Conservation (phyloP, 1,140 invertebrate genomes). For the Monochamus saltuarius region DNA sequence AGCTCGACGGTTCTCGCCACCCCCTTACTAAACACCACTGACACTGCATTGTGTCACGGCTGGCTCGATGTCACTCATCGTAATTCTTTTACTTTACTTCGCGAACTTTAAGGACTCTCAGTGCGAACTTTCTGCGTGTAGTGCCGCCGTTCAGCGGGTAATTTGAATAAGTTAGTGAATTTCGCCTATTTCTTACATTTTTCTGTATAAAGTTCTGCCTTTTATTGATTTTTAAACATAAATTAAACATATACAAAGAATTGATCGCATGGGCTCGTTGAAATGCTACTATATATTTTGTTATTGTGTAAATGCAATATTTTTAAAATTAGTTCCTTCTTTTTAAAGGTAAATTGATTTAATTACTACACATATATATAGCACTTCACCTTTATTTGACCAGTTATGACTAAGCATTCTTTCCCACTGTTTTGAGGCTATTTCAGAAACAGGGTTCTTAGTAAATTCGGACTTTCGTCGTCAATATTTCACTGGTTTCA, state of each 20-base stretch:
- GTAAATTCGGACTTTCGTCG: neutral
- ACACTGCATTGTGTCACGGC: constrained; percentile 30
- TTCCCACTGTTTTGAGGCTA: neutral
- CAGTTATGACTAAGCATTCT: neutral
- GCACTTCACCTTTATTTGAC: neutral
- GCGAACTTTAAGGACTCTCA: constrained; percentile 7
- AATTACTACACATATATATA: neutral
- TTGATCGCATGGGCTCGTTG: constrained; percentile 24
- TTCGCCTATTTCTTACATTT: neutral
- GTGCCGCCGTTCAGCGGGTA: constrained; percentile 1
- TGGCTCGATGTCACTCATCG: constrained; percentile 25
- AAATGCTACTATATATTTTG: neutral
- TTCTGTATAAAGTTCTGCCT: constrained; percentile 2
- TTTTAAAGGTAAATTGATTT: neutral
- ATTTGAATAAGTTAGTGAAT: constrained; percentile 8
- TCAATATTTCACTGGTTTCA: too few species aligned
- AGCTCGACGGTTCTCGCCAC: constrained; percentile 21
- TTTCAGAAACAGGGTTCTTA: neutral
- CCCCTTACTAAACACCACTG: constrained; percentile 25
- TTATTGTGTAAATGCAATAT: neutral
- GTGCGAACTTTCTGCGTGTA: constrained; percentile 21
- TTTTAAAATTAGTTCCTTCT: neutral
- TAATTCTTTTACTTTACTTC: constrained; percentile 5
- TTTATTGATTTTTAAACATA: constrained; percentile 18
- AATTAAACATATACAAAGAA: constrained; percentile 21